phyloP scores from a whole-genome alignment of 2,888 invertebrate genomes.

The Synanthedon vespiformis region DNA sequence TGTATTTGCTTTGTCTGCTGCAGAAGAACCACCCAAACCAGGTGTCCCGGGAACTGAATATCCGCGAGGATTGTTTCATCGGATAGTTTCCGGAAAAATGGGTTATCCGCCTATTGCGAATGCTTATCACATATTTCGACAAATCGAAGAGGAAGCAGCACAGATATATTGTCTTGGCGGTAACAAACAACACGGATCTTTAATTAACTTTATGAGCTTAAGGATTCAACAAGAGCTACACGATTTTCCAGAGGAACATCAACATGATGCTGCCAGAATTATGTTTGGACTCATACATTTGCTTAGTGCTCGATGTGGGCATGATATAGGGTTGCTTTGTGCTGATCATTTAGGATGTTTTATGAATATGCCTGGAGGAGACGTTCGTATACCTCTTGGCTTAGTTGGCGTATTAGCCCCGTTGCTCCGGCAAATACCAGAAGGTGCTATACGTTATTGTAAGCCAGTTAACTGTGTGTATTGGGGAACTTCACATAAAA shows the following conservation, averaged over 20 bases:
- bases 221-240: constrained; percentile 77
- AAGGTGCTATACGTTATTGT: constrained; percentile 72
- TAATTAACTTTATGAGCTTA: constrained; percentile 74
- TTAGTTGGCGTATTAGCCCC: constrained; percentile 75
- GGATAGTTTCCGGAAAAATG: constrained; percentile 74
- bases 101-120: constrained; percentile 70
- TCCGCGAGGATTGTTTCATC: constrained; percentile 71
- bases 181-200: constrained; percentile 71
- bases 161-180: constrained; percentile 73
- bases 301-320: constrained; percentile 74
- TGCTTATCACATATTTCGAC: constrained; percentile 74
- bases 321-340: constrained; percentile 65
- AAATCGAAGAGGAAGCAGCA: constrained; percentile 75
- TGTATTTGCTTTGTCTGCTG: constrained; percentile 73
- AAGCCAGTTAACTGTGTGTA: constrained; percentile 78
- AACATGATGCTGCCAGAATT: constrained; percentile 75
- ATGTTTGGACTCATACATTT: constrained; percentile 75
- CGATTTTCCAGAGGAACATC: constrained; percentile 74
- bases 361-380: constrained; percentile 70
- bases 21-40: constrained; percentile 72
- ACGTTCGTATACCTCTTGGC: constrained; percentile 74
- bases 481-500: constrained; percentile 73
- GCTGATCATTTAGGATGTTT: constrained; percentile 50
- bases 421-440: constrained; percentile 73
- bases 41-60: constrained; percentile 62